phyloP scores from a whole-genome alignment of 2,113 vertebrate genomes.

The Phodopus roborovskii region DNA sequence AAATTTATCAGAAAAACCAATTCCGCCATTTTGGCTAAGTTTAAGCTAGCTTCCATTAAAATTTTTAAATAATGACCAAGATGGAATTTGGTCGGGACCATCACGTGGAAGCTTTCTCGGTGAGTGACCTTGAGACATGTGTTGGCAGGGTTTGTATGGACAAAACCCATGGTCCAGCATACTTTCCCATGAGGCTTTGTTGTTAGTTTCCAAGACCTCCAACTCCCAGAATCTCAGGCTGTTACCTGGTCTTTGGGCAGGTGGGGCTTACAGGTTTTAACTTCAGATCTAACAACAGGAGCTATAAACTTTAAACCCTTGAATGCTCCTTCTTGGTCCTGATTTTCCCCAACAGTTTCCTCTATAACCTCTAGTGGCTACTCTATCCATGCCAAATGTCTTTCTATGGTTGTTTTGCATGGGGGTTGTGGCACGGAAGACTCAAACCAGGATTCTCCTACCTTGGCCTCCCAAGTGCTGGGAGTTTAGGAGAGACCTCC shows the following conservation, averaged over 20 bases:
- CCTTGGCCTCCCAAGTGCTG: background rate
- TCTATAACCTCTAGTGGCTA: background rate
- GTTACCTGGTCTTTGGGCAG: background rate
- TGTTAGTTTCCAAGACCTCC: background rate
- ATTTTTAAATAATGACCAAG: background rate
- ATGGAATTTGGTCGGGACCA: background rate
- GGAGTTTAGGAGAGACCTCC: background rate
- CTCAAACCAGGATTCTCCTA: background rate
- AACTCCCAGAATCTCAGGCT: background rate
- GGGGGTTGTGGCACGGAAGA: background rate
- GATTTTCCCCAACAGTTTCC: background rate
- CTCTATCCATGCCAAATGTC: background rate
- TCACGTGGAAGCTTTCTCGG: background rate
- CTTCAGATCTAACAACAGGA: background rate
- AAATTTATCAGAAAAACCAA: background rate
- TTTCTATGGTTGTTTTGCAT: background rate
- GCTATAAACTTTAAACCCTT: background rate
- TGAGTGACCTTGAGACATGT: background rate
- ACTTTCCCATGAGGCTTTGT: background rate
- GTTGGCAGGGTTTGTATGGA: background rate
- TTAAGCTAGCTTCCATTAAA: background rate
- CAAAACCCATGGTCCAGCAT: background rate
- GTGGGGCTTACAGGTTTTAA: background rate
- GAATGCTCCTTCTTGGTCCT: constrained; percentile 5
- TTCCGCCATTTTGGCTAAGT: background rate